phyloP scores from a whole-genome alignment of 2,113 vertebrate species.

The Macroglossus sobrinus region DNA sequence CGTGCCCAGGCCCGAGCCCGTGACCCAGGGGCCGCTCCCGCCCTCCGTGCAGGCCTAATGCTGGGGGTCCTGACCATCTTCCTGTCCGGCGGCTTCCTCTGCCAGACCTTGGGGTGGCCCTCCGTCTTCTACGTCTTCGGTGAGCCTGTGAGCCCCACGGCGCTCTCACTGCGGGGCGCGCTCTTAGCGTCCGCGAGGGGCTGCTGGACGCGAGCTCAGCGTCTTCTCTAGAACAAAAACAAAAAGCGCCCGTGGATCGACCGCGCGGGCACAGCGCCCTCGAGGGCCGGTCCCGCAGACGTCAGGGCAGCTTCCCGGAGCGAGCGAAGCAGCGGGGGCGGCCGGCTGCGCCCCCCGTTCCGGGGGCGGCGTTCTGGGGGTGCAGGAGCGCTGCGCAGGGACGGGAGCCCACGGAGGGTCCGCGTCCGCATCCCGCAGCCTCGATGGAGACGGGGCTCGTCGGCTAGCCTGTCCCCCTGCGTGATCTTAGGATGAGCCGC shows the following conservation, averaged over 20 bases:
- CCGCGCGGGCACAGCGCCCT: too few species aligned
- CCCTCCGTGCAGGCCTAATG: constrained; percentile 63
- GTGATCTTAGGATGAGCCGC: too few species aligned
- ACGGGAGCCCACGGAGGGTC: too few species aligned
- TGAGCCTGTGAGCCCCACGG: constrained; percentile 67
- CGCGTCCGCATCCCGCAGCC: too few species aligned
- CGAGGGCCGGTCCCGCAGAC: too few species aligned
- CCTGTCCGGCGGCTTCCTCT: constrained; percentile 83
- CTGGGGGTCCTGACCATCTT: constrained; percentile 85
- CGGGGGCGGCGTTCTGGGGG: too few species aligned
- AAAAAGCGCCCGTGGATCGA: too few species aligned
- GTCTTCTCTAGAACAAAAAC: neutral
- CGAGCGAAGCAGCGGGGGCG: too few species aligned
- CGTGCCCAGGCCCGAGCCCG: neutral
- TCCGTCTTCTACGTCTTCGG: constrained; percentile 88
- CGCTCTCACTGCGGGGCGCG: neutral
- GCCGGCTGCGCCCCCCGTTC: too few species aligned
- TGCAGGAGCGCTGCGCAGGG: rapidly evolving
- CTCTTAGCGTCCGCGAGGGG: neutral
- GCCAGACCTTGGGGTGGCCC: constrained; percentile 86
- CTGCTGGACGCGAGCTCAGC: neutral
- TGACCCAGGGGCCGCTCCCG: neutral
- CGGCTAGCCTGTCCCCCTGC: too few species aligned
- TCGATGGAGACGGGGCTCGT: too few species aligned
- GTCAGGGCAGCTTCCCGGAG: too few species aligned